Base-by-base conservation (phyloP, 2,113 vertebrate genomes). In the Hyperoodon ampullatus region DNA sequence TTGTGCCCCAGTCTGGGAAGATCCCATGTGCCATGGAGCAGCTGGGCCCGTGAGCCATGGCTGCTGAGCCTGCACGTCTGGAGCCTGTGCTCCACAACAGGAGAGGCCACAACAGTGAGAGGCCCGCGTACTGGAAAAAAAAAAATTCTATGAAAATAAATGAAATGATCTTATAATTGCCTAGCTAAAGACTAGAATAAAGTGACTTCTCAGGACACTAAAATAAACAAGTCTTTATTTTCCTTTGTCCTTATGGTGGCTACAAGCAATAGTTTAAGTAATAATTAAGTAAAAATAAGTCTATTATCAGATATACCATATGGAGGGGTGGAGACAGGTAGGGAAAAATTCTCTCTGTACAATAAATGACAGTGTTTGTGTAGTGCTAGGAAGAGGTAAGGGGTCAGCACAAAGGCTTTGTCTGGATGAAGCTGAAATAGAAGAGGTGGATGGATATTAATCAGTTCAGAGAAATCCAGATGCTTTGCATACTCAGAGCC, bases 381-480 rank as follows among this genome's bases (percentile, higher is more conserved):
- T 28, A 63, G 13, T 53, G 19, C 28, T 82, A 83, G 18, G 60
- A 78, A 93, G 77, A 70, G 89, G 14, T 81, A 83, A 72, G 55
- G 33, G 23, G 53, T 65, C 85, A 88, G 55, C 74, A 88, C 33
- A 96, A 96, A 83, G 93, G 60, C n/a, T 75, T 12, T 78, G 18
- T 90, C 88, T 93, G 23, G 88, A 88, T 92, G 86, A 97, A 90
- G 61, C 65, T 63, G 90, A 91, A 91, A 83, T 33, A 91, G 33
- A 33, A 80, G 30, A 92, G 39, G 39, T 3, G 5, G 82, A 78
- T 91, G 85, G 78, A 93, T 96, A 94, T 92, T 81, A 95, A 78
- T 94, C 81, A 96, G 18, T 80, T 93, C 89, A 89, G 55, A 96
- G 82, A 94, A 87, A 88, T 93, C 93, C 90, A 96, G 93, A 95